Percentiles rank a stretch among this genome's conserved stretches.
Conservation (phyloP, 2,113 vertebrate species). For the Oenanthe oenanthe region DNA sequence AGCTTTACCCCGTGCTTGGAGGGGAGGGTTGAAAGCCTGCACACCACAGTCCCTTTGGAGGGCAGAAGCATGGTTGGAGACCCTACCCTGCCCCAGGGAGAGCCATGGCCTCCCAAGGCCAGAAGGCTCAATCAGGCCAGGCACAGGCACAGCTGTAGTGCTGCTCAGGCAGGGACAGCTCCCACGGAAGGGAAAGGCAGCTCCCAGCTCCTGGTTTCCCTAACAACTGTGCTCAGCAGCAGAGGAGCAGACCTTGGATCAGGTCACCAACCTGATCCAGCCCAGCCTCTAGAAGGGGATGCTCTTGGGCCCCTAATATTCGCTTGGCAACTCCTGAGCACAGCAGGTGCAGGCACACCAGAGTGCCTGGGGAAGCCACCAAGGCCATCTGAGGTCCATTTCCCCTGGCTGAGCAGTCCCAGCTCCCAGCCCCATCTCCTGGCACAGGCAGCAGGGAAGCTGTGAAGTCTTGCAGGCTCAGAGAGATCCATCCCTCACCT, state of each 20-base stretch:
- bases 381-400: neutral
- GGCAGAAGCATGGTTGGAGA: neutral
- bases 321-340: neutral
- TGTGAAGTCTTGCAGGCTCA: accelerated
- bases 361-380: neutral
- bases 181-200: neutral
- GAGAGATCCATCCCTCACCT: neutral
- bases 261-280: neutral
- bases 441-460: neutral
- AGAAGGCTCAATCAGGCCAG: accelerated
- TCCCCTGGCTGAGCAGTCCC: accelerated
- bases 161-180: neutral
- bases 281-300: neutral
- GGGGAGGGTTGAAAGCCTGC: too few relatives aligned
- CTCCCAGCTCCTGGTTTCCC: neutral
- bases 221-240: accelerated
- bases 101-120: neutral
- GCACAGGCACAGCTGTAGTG: accelerated
- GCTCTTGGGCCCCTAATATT: accelerated
- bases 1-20: neutral
- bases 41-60: neutral
- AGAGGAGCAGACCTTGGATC: neutral
- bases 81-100: accelerated
- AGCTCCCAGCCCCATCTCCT: neutral
- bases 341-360: neutral